Percentiles rank a stretch among this genome's conserved stretches.
phyloP scores from a whole-genome alignment of 1,140 invertebrate genomes.

The Elysia chlorotica region DNA sequence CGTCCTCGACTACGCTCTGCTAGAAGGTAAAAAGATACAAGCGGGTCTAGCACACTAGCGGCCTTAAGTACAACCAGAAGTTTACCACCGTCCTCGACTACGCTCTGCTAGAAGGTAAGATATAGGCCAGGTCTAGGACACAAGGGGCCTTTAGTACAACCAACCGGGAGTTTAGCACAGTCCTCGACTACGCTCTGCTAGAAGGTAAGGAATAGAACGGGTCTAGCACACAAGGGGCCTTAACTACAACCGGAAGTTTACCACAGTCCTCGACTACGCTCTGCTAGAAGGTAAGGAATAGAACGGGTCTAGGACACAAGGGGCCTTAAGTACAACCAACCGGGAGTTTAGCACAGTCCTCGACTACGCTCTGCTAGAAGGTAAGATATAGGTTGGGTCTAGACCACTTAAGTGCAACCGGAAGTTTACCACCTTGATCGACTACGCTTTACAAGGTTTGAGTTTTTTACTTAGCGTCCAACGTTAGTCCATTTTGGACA shows the following conservation, averaged over 20 bases:
- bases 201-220: too few species aligned
- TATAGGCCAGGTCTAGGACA: too few species aligned
- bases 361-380: slow-evolving; percentile 29
- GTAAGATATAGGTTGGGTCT: too few species aligned
- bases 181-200: slow-evolving; percentile 65
- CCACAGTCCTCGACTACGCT: slow-evolving; percentile 68
- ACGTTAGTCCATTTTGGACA: too few species aligned
- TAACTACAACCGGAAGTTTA: slow-evolving; percentile 58
- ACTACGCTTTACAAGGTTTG: too few species aligned
- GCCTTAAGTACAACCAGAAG: slow-evolving; percentile 45
- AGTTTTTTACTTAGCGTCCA: too few species aligned
- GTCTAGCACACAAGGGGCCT: too few species aligned
- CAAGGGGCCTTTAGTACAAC: too few species aligned
- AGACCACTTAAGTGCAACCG: too few species aligned
- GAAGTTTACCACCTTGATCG: slow-evolving; percentile 70
- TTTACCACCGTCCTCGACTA: slow-evolving; percentile 69
- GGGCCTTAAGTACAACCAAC: slow-evolving; percentile 11
- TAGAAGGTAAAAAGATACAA: too few species aligned
- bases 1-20: slow-evolving; percentile 63
- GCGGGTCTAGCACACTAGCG: too few species aligned
- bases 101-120: slow-evolving; percentile 32
- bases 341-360: slow-evolving; percentile 72
- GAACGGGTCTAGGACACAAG: too few species aligned
- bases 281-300: slow-evolving; percentile 31
- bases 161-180: slow-evolving; percentile 68